These are phyloP conservation scores for Disparrhopalites patrizii DNA, from an alignment of 2,888 invertebrate species.

Conservation along the genomic window DNA sequence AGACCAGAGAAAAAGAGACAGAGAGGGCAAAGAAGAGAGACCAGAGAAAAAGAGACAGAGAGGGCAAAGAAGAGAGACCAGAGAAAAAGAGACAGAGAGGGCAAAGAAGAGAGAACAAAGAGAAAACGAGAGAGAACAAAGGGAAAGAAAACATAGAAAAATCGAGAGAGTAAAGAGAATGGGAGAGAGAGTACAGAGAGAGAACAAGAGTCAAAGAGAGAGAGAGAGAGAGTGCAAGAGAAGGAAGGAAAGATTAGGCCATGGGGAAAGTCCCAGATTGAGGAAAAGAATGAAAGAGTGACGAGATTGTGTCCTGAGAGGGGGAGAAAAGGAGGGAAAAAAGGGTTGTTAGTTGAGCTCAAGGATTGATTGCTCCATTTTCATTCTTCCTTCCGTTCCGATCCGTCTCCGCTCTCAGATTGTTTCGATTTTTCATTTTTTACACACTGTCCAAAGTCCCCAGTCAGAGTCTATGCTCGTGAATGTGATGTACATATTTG, in stretches of 20 bases:
- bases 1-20: not conserved
- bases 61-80: not conserved
- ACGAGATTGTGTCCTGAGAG: not conserved
- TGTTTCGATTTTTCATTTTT: conserved; percentile 10
- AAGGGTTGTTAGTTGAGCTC: not conserved
- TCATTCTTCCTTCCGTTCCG: conserved; percentile 10
- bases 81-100: not conserved
- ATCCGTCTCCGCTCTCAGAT: conserved; percentile 10
- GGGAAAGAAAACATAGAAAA: not conserved
- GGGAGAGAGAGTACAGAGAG: not conserved
- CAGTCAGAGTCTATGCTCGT: no score
- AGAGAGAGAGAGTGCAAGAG: not conserved
- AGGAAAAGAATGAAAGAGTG: no score
- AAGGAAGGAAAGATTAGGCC: not conserved
- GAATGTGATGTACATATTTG: no score
- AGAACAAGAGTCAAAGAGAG: not conserved
- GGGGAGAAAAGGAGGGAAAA: not conserved
- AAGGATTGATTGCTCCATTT: conserved; percentile 8
- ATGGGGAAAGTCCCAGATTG: no score
- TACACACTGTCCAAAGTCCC: not conserved
- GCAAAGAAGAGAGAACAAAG: not conserved
- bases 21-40: no score
- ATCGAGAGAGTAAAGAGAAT: not conserved
- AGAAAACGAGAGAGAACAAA: not conserved
- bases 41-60: no score